Evolutionary conservation across 2,888 invertebrate genomes (phyloP).

Genomic region (Pseudococcus jackbeardsleyi): DNA sequence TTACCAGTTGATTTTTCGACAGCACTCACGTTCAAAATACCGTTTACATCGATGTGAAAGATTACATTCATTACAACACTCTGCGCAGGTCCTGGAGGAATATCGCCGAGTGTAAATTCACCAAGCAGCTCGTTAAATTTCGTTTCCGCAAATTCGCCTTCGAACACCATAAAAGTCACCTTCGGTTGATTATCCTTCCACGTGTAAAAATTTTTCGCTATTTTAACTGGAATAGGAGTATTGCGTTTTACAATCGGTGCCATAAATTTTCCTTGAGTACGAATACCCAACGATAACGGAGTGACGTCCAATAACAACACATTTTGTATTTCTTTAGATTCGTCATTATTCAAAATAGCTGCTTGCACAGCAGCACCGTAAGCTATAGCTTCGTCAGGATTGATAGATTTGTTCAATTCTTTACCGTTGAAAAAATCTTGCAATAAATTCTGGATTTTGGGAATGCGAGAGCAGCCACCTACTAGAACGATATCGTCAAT

Average conservation of each 20-base stretch:
- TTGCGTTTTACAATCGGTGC: constrained; percentile 75
- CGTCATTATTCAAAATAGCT: constrained; percentile 89
- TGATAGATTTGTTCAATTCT: constrained; percentile 96
- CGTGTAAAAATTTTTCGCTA: constrained; percentile 96
- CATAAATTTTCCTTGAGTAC: no score
- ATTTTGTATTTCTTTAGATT: constrained; percentile 91
- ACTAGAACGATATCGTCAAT: constrained; percentile 88
- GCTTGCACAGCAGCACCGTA: constrained; percentile 97
- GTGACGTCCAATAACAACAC: constrained; percentile 78
- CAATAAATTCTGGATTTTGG: constrained; percentile 95
- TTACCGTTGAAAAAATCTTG: constrained; percentile 97
- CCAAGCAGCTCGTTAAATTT: no score
- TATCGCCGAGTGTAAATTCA: no score
- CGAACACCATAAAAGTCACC: constrained; percentile 77
- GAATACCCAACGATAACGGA: constrained; percentile 84
- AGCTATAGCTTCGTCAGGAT: constrained; percentile 97
- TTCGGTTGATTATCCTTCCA: constrained; percentile 92
- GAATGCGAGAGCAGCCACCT: constrained; percentile 89
- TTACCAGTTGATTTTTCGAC: no score
- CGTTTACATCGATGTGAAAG: no score
- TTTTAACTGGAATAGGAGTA: constrained; percentile 96
- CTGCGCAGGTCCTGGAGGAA: no score
- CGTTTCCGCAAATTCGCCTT: constrained; percentile 77
- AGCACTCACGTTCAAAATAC: no score
- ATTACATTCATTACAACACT: no score